Evolutionary conservation across 2,797 vertebrate species (phyloP), one percentile per base, ranked within the genome.

Genomic region (Toxotes lorentzi): DNA sequence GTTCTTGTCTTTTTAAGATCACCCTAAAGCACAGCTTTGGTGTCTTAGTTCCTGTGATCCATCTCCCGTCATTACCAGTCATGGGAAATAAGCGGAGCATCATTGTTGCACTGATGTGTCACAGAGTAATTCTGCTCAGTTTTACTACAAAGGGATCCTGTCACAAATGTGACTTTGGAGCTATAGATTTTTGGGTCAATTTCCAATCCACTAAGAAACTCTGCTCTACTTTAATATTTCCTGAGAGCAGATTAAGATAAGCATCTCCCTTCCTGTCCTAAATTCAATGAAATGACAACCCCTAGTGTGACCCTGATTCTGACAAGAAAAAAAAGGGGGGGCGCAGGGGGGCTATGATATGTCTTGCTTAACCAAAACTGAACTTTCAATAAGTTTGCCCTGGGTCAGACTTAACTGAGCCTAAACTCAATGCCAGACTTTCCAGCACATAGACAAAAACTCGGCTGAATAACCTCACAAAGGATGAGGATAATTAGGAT

Each of bases 161-260:
- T 91, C 88, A 86, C 88, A 75, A 83, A 78, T 87, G 86, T 88
- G 78, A 90, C 89, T 91, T 89, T 90, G 86, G 63, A 54, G 85
- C 62, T 77, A 92, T 87, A 72, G 90, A 92, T 91, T 94, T 92
- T 88, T 86, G 79, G 86, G 84, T 91, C 88, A 86, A 78, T 92
- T 92, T 92, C 83, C 88, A 83, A 86, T 79, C 81, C 85, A 80
- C 83, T 59, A 57, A 51, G 82, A 89, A 85, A 84, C 81, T 79
- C 78, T 81, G 71, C 84, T 88, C 78, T 70, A 84, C 85, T 90
- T 91, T 88, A 88, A 90, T 83, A 89, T 82, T 89, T 91, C 82
- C 89, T 87, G 9, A 0, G 78, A 85, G 85, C 79, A 85, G 90
- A 91, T 92, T 91, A 87, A 87, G 90, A 93, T 93, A 88, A 93